Evolutionary conservation across 2,797 vertebrate genomes (phyloP).

Genomic region (Hoplostethus atlanticus): DNA sequence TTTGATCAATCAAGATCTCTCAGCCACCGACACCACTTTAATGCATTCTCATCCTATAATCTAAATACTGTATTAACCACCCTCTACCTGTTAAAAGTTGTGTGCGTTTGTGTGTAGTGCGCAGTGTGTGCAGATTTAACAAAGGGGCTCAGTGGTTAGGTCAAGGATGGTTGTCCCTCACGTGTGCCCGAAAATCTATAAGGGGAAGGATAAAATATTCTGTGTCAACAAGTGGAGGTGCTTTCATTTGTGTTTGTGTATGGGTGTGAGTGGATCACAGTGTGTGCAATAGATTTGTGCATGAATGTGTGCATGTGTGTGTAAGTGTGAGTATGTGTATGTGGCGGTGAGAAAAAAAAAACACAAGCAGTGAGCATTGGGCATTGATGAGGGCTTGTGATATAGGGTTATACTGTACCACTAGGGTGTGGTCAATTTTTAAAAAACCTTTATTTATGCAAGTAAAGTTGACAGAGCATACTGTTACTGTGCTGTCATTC

Average conservation of each 20-base stretch:
- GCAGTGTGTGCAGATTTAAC: constrained; percentile 67
- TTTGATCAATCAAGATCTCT: constrained; percentile 55
- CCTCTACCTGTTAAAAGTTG: constrained; percentile 53
- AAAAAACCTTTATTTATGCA: not conserved
- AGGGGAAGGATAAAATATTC: constrained; percentile 73
- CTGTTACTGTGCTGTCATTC: no score
- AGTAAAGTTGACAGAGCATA: not conserved
- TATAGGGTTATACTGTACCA: no score
- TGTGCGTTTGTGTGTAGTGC: constrained; percentile 7
- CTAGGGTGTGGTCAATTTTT: not conserved
- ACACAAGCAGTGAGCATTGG: not conserved
- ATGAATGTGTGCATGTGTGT: constrained; percentile 5
- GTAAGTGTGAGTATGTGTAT: constrained; percentile 11
- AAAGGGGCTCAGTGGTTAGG: constrained; percentile 64
- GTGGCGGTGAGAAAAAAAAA: not conserved
- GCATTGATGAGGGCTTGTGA: not conserved
- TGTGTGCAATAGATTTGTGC: constrained; percentile 17
- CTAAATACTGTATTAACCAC: constrained; percentile 20
- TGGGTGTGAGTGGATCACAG: constrained; percentile 19
- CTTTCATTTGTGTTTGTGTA: constrained; percentile 53
- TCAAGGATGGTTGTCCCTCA: constrained; percentile 76
- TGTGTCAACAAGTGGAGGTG: constrained; percentile 70
- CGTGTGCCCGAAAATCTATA: constrained; percentile 76
- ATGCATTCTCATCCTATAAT: no score
- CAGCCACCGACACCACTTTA: constrained; percentile 34